Conservation (phyloP, 2,113 vertebrate genomes). For the Xenopus laevis region DNA sequence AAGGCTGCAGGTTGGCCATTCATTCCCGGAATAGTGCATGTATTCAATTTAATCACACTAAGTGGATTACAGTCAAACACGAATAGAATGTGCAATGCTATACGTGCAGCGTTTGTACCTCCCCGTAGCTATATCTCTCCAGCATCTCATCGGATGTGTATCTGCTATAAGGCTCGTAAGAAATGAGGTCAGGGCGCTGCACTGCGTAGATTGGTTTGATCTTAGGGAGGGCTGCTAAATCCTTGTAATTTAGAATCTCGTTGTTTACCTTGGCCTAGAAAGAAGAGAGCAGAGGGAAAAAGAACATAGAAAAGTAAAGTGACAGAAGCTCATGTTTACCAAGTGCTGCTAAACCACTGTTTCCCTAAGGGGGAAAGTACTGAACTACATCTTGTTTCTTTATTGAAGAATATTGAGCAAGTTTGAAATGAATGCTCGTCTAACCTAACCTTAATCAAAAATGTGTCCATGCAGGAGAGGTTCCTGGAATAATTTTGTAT, state of each 20-base stretch:
- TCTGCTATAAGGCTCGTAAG: slow-evolving; percentile 91
- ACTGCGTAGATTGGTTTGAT: slow-evolving; percentile 98
- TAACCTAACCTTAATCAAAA: too few species aligned
- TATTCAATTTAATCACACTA: too few species aligned
- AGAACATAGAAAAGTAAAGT: slow-evolving; percentile 37
- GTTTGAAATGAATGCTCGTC: too few species aligned
- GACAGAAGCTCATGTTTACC: slow-evolving; percentile 19
- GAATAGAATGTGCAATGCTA: too few species aligned
- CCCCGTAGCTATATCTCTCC: slow-evolving; percentile 94
- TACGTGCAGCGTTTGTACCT: slow-evolving; percentile 70
- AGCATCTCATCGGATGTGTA: slow-evolving; percentile 93
- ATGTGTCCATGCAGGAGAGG: too few species aligned
- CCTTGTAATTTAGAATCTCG: slow-evolving; percentile 98
- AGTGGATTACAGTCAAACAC: too few species aligned
- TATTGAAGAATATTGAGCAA: too few species aligned
- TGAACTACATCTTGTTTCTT: too few species aligned
- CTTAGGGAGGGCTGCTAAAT: slow-evolving; percentile 97
- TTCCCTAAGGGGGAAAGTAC: neutral
- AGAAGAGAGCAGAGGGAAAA: slow-evolving; percentile 61
- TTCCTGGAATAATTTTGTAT: too few species aligned
- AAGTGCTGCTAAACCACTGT: neutral
- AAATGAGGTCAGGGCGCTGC: slow-evolving; percentile 93
- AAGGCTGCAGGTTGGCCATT: too few species aligned
- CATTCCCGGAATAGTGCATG: too few species aligned
- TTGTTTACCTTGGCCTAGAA: slow-evolving; percentile 96